phyloP scores from a whole-genome alignment of 2,113 vertebrate species.

The Chionis minor region DNA sequence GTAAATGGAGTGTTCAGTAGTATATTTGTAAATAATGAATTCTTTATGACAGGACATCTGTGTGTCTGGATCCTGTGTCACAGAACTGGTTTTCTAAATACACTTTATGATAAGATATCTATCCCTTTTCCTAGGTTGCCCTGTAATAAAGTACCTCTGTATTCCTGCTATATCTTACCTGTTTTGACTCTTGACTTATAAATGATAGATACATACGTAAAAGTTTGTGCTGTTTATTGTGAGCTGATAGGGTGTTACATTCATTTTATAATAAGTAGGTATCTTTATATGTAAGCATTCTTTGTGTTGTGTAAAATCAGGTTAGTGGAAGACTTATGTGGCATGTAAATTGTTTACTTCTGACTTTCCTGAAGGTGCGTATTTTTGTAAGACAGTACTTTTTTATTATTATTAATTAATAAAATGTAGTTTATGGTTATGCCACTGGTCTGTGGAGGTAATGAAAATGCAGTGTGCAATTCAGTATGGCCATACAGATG shows the following conservation, averaged over 20 bases:
- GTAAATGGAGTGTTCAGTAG: slow-evolving; percentile 16
- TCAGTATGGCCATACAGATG: not conserved
- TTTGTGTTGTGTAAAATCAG: not conserved
- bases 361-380: not conserved
- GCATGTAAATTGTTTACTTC: not conserved
- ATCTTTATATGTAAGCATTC: not conserved
- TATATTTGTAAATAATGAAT: slow-evolving; percentile 49
- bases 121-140: not conserved
- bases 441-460: not conserved
- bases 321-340: not conserved
- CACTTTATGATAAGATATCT: not conserved
- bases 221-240: not conserved
- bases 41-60: slow-evolving; percentile 26
- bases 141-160: not conserved
- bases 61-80: not conserved
- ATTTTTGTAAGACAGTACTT: not conserved
- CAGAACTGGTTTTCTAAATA: not conserved
- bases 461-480: not conserved
- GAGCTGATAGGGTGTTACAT: not conserved
- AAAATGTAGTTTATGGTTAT: not conserved
- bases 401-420: not conserved
- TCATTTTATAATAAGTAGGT: not conserved
- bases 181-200: not conserved
- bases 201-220: not conserved
- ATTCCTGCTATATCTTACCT: not conserved